Evolutionary conservation across 2,113 vertebrate species (phyloP).

Genomic region (western clawed frog (Xenopus tropicalis)): UCB_Xtro_10.0 CM004446.2:54083001-54083500

Average conservation of each 20-base stretch:
- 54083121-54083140: too few relatives aligned
- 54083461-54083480: slow-evolving; percentile 15
- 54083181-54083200: too few relatives aligned
- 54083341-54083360: background rate
- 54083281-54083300: background rate
- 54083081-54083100: slow-evolving; percentile 5
- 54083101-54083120: slow-evolving; percentile 2
- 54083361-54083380: background rate
- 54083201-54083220: too few relatives aligned
- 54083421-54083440: slow-evolving; percentile 13
- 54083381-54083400: background rate
- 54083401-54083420: slow-evolving; percentile 14
- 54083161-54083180: too few relatives aligned
- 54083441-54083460: slow-evolving; percentile 9
- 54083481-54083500: background rate
- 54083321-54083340: background rate
- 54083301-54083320: background rate
- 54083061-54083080: slow-evolving; percentile 10
- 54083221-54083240: background rate
- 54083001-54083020: background rate
- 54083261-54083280: background rate
- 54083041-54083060: background rate
- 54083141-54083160: too few relatives aligned
- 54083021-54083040: slow-evolving; percentile 18
- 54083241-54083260: background rate